Base-by-base conservation (phyloP, 2,888 invertebrate genomes). In the Steromphala cineraria region DNA sequence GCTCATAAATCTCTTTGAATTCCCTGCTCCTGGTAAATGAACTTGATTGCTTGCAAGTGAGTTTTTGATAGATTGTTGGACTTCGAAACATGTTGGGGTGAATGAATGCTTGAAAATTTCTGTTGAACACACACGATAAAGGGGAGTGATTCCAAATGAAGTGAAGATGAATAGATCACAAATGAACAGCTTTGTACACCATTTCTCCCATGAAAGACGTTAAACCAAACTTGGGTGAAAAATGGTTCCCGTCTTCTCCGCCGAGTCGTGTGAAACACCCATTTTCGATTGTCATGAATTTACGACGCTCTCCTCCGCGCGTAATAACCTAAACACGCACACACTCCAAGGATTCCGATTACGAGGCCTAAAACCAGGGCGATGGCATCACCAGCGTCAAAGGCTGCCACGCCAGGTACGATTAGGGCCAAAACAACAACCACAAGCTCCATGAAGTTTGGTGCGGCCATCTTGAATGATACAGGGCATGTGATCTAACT, bases 281-380 rank as follows among this genome's bases (percentile, higher is more conserved):
- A 75, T n/a, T 36, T 67, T 67, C 21, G 36, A 28, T 67, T 67
- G 36, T 15, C 19, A 24, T 19, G 71, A 40, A 36, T 36, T 36
- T 71, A 81, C 46, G 80, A 80, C 24, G 90, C 85, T 80, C 90
- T 83, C 86, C 89, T 90, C 79, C 93, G 86, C 15, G 93, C 93
- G 85, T 93, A 93, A 81, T 91, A 93, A 19, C 93, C 93, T 74
- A 93, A 85, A 88, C 93, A 93, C 5, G 93, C 93, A 89, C 92
- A 93, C 62, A 93, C 91, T 52, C 93, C 93, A 17, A 93, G 84
- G 78, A 93, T 91, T 53, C 93, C 92, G 77, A 93, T 91, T 15
- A 91, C 84, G n/a, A 93, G 89, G 84, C 93, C 93, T 21, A 93
- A 85, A n/a, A 93, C 89, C 76, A 93, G 87, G 3, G 93, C 93